Percentiles rank a stretch among this genome's conserved stretches.
Conservation (phyloP, 2,113 vertebrate species). For the Piaya cayana region DNA sequence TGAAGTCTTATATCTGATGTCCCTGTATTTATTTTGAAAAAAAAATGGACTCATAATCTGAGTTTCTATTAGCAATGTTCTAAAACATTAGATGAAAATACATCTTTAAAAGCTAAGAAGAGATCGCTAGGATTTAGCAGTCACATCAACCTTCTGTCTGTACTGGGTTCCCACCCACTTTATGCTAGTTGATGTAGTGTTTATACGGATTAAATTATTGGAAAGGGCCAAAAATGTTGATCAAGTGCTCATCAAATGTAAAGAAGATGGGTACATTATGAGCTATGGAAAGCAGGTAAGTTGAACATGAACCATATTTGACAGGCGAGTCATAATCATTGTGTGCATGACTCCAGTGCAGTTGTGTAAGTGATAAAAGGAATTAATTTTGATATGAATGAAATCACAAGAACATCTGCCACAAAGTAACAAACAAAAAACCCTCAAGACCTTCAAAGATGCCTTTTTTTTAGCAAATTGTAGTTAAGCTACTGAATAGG, state of each 20-base stretch:
- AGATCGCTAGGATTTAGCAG: not conserved
- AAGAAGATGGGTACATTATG: not conserved
- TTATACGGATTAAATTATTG: not conserved
- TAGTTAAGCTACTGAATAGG: constrained; percentile 19
- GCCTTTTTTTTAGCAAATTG: constrained; percentile 16
- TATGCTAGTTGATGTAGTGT: not conserved
- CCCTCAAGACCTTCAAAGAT: not conserved
- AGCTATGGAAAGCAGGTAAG: not conserved
- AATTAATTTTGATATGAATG: constrained; percentile 1
- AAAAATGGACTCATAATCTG: not conserved
- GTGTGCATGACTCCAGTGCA: not conserved
- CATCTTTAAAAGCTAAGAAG: not conserved
- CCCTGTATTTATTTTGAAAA: not conserved
- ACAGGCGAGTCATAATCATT: not conserved
- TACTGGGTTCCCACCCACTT: not conserved
- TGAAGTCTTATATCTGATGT: not conserved
- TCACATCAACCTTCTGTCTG: not conserved
- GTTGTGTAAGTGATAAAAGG: not conserved
- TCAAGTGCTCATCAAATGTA: not conserved
- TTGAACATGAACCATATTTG: not conserved
- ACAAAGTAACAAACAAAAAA: not conserved
- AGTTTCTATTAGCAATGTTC: not conserved
- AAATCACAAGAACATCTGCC: constrained; percentile 43
- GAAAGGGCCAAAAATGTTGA: not conserved
- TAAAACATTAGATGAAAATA: not conserved